Conservation (phyloP, 2,888 invertebrate genomes). For the Petrolisthes manimaculis region DNA sequence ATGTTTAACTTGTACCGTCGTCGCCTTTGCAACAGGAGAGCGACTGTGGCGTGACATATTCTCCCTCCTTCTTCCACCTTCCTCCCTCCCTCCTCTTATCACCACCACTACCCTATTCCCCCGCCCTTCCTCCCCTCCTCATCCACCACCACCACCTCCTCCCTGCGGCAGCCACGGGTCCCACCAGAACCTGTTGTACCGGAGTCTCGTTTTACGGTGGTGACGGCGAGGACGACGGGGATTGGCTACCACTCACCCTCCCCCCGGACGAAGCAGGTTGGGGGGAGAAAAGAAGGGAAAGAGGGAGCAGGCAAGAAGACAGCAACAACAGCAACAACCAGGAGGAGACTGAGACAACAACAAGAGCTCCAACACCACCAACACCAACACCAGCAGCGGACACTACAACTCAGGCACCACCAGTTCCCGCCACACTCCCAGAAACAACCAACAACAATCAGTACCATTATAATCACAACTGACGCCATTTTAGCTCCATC, state of each 20-base stretch:
- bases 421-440: no score
- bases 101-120: constrained; percentile 7
- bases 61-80: constrained; percentile 19
- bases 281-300: constrained; percentile 1
- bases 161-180: constrained; percentile 18
- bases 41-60: constrained; percentile 37
- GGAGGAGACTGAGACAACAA: constrained; percentile 7
- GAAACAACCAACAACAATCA: no score
- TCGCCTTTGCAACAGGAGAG: constrained; percentile 38
- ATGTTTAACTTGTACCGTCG: background rate
- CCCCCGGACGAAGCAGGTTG: constrained; percentile 22
- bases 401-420: no score
- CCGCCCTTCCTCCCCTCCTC: background rate
- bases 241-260: constrained; percentile 40
- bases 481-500: no score
- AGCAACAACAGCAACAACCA: background rate
- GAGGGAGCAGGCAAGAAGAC: constrained; percentile 11
- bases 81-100: constrained; percentile 27
- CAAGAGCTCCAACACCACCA: background rate
- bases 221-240: constrained; percentile 40
- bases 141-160: background rate
- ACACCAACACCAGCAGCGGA: no score
- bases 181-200: constrained; percentile 53
- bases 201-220: constrained; percentile 54
- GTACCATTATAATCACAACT: no score